These are phyloP conservation scores for Calidris pygmaea DNA, from an alignment of 2,113 vertebrate species.

Conservation along the genomic window DNA sequence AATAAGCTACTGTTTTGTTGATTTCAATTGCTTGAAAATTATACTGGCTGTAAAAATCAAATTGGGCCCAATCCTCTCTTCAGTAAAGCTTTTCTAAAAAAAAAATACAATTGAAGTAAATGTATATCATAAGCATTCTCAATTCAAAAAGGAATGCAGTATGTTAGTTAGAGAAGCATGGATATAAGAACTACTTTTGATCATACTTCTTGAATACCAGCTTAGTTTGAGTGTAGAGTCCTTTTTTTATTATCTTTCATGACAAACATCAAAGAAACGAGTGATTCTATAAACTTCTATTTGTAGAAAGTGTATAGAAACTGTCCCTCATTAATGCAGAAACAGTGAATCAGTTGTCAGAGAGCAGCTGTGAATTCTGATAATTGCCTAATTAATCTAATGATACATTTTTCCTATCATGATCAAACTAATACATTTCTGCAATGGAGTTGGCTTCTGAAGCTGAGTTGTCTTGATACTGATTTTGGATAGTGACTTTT, in stretches of 20 bases:
- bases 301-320: conserved; percentile 57
- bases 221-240: conserved; percentile 8
- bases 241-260: conserved; percentile 34
- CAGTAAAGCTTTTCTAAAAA: neutral
- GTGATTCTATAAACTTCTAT: conserved; percentile 58
- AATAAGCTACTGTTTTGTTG: neutral
- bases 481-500: conserved; percentile 43
- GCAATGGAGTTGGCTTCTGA: conserved; percentile 29
- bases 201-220: conserved; percentile 16
- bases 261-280: conserved; percentile 53
- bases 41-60: neutral
- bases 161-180: neutral
- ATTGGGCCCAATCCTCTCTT: neutral
- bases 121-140: neutral
- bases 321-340: conserved; percentile 59
- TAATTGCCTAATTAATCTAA: conserved; percentile 80
- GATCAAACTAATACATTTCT: conserved; percentile 67
- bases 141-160: neutral
- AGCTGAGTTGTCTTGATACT: conserved; percentile 40
- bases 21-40: neutral
- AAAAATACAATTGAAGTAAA: neutral
- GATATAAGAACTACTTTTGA: conserved; percentile 22
- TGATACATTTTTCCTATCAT: conserved; percentile 69
- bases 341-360: conserved; percentile 57
- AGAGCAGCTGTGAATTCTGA: conserved; percentile 75